Percentiles rank a stretch among this genome's conserved stretches.
These are phyloP conservation scores for Channallabes apus DNA, from an alignment of 2,797 vertebrate genomes.

Conservation along the genomic window DNA sequence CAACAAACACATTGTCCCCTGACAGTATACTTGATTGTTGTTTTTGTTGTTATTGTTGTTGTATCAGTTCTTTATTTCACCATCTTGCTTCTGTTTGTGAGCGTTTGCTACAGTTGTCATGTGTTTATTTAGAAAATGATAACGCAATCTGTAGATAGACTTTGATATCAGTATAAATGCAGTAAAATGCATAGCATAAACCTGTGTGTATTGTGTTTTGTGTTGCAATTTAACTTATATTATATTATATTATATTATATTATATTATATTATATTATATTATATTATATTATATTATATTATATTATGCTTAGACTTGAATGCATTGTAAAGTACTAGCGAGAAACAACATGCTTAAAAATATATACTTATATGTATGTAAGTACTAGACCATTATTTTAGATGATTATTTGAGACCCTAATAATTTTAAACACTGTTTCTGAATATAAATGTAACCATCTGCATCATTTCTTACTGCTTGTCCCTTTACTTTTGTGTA, in stretches of 20 bases:
- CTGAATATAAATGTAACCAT: background rate
- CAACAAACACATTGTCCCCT: background rate
- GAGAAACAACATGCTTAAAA: background rate
- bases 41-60: background rate
- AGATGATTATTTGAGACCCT: background rate
- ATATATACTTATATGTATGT: background rate
- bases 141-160: slow-evolving; percentile 18
- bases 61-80: background rate
- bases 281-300: background rate
- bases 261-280: background rate
- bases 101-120: background rate
- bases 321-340: background rate
- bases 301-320: background rate
- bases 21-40: background rate
- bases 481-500: background rate
- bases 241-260: background rate
- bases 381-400: background rate
- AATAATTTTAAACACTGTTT: background rate
- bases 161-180: slow-evolving; percentile 13
- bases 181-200: background rate
- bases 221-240: background rate
- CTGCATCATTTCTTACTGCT: background rate
- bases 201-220: background rate
- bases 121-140: slow-evolving; percentile 23
- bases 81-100: background rate